phyloP scores from a whole-genome alignment of 2,113 vertebrate genomes.

The Numida meleagris region DNA sequence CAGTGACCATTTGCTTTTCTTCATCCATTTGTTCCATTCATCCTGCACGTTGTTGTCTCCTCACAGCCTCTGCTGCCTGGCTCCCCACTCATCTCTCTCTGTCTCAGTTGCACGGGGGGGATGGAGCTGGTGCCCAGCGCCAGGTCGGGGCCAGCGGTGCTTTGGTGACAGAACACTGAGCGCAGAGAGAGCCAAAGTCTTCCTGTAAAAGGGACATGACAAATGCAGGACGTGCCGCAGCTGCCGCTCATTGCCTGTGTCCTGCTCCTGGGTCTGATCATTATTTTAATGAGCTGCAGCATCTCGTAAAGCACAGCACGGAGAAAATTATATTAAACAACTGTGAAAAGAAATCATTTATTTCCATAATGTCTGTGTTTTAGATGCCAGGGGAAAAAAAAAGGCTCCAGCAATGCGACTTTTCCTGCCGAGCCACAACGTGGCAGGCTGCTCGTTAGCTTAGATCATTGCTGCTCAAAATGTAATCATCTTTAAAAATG shows the following conservation, averaged over 20 bases:
- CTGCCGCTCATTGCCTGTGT: not conserved
- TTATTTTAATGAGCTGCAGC: conserved; percentile 34
- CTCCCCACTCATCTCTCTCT: too few species aligned
- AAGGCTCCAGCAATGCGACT: not conserved
- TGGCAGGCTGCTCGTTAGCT: not conserved
- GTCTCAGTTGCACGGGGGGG: too few species aligned
- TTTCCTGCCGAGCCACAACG: not conserved
- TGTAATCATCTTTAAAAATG: not conserved
- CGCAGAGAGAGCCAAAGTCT: not conserved
- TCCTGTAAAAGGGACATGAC: not conserved
- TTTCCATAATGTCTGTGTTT: not conserved
- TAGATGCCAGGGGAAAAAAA: not conserved
- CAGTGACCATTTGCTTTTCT: not conserved
- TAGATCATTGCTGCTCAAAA: not conserved
- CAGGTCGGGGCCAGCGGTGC: fast-evolving
- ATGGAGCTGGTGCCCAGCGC: not conserved
- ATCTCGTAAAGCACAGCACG: not conserved
- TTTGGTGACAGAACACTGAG: fast-evolving
- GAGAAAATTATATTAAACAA: conserved; percentile 9
- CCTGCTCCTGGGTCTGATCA: not conserved
- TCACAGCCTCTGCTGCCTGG: too few species aligned
- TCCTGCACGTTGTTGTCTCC: not conserved
- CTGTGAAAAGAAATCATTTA: not conserved
- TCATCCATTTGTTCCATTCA: not conserved
- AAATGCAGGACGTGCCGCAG: not conserved